phyloP scores from a whole-genome alignment of 2,113 vertebrate genomes.

The Trichechus manatus region DNA sequence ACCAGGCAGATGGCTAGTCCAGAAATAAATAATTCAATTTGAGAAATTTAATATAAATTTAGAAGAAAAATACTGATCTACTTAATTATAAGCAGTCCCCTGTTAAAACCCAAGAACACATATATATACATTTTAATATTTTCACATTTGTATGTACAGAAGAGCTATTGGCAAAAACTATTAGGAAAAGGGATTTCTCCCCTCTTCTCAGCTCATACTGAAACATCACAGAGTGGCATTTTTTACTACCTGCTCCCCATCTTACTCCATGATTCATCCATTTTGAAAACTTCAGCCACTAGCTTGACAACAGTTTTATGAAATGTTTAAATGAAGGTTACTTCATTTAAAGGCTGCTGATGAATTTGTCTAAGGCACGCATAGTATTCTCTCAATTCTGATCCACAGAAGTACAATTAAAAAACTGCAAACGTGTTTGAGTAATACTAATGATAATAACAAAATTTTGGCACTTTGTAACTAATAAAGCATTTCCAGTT shows the following conservation, averaged over 20 bases:
- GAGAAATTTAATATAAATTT: conserved; percentile 64
- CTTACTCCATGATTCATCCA: neutral
- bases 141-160: conserved; percentile 20
- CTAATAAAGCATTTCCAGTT: neutral
- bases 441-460: neutral
- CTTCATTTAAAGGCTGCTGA: conserved; percentile 33
- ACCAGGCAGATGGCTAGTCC: conserved; percentile 22
- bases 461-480: conserved; percentile 21
- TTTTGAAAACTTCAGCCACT: neutral
- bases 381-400: neutral
- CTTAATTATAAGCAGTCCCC: conserved; percentile 65
- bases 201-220: neutral
- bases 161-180: conserved; percentile 11
- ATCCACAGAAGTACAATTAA: conserved; percentile 14
- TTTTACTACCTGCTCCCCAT: neutral
- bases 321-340: conserved; percentile 14
- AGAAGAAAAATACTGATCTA: conserved; percentile 58
- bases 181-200: neutral
- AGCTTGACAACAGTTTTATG: conserved; percentile 12
- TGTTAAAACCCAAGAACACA: conserved; percentile 28
- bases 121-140: neutral
- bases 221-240: neutral
- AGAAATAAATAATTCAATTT: conserved; percentile 55
- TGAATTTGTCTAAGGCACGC: conserved; percentile 33
- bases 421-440: neutral